Conservation (phyloP, 2,888 invertebrate species). For the Carterocephalus palaemon region DNA sequence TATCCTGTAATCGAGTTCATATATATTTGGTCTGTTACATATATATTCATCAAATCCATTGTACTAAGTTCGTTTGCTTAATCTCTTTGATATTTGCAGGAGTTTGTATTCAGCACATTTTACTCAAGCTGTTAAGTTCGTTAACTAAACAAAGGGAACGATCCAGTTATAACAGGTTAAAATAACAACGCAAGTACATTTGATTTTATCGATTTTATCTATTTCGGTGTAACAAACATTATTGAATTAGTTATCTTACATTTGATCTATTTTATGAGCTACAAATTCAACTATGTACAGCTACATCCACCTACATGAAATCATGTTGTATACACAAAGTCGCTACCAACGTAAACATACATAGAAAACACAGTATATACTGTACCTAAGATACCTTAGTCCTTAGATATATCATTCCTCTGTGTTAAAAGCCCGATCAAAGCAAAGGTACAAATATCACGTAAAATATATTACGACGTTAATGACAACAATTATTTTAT, state of each 20-base stretch:
- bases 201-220: constrained; percentile 52
- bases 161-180: neutral
- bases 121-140: neutral
- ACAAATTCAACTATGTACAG: constrained; percentile 44
- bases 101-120: neutral
- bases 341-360: neutral
- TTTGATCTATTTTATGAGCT: constrained; percentile 42
- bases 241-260: constrained; percentile 62
- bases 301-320: constrained; percentile 28
- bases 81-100: neutral
- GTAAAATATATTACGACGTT: too few species aligned
- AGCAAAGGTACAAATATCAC: too few species aligned
- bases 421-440: too few species aligned
- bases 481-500: too few species aligned
- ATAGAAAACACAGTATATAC: too few species aligned
- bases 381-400: too few species aligned
- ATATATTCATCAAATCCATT: constrained; percentile 1
- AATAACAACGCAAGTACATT: constrained; percentile 30
- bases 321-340: constrained; percentile 10
- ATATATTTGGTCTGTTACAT: neutral
- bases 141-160: too few species aligned
- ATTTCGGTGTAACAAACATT: constrained; percentile 78
- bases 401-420: too few species aligned
- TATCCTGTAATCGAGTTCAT: too few species aligned
- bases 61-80: neutral